Conservation (phyloP, 2,113 vertebrate genomes). For the Ochotona princeps region DNA sequence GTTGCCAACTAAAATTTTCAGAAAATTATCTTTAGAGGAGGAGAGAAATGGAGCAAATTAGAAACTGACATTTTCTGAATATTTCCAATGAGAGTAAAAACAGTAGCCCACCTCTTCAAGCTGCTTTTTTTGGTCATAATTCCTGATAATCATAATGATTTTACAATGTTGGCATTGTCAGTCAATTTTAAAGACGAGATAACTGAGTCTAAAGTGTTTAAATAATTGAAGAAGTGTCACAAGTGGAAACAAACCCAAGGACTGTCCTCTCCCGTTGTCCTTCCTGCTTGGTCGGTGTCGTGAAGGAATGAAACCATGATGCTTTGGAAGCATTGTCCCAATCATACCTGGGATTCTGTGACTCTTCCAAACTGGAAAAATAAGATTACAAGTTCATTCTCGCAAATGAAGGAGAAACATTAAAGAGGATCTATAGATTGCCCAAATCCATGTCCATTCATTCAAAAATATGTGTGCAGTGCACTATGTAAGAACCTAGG, state of each 20-base stretch:
- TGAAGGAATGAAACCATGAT: neutral
- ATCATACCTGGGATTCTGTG: neutral
- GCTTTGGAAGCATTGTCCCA: neutral
- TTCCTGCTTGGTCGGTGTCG: neutral
- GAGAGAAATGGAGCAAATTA: neutral
- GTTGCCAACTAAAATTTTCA: neutral
- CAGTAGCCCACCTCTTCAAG: neutral
- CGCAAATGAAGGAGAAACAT: neutral
- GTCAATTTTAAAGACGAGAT: neutral
- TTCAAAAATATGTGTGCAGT: neutral
- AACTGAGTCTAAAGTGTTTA: neutral
- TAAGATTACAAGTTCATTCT: neutral
- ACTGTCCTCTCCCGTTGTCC: fast-evolving
- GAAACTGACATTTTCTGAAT: neutral
- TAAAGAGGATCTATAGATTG: neutral
- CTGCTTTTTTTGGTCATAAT: neutral
- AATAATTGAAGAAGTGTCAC: neutral
- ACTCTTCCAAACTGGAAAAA: neutral
- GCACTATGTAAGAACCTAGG: neutral
- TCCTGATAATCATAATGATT: neutral
- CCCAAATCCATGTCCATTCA: neutral
- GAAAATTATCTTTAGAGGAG: neutral
- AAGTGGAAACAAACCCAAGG: neutral
- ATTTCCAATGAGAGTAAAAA: neutral
- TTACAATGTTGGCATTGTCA: neutral